phyloP scores from a whole-genome alignment of 2,797 vertebrate species.

The Telmatherina bonti region DNA sequence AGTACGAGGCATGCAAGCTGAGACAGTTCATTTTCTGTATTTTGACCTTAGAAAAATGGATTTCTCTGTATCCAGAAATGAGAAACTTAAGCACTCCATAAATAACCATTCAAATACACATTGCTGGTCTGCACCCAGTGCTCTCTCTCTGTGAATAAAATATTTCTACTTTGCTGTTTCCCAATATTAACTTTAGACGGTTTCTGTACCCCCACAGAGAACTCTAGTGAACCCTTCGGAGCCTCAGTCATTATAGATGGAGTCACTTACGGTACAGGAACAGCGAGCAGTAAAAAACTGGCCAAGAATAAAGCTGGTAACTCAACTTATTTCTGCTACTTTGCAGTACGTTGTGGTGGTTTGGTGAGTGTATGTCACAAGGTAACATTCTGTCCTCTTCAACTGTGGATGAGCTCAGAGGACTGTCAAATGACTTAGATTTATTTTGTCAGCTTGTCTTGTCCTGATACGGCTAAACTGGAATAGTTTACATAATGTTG shows the following conservation, averaged over 20 bases:
- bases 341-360: not conserved
- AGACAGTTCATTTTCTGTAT: not conserved
- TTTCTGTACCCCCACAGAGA: conserved; percentile 84
- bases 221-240: conserved; percentile 99
- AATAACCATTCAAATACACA: not conserved
- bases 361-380: not conserved
- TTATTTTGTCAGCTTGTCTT: not conserved
- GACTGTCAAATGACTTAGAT: not conserved
- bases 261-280: conserved; percentile 98
- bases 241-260: conserved; percentile 99
- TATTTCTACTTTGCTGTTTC: not conserved
- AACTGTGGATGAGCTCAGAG: not conserved
- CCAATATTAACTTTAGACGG: not conserved
- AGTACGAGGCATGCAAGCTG: not conserved
- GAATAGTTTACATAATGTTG: not conserved
- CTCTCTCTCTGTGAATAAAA: not conserved
- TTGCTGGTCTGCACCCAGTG: not conserved
- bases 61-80: not conserved
- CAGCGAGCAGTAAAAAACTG: conserved; percentile 99
- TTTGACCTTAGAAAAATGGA: not conserved
- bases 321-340: conserved; percentile 7
- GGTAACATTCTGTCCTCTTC: not conserved
- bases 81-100: not conserved
- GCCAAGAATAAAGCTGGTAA: conserved; percentile 99
- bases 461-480: not conserved